Percentiles rank a stretch among this genome's conserved stretches.
These are phyloP conservation scores for Andrena praecox DNA, from an alignment of 2,888 invertebrate species.

Conservation along the genomic window DNA sequence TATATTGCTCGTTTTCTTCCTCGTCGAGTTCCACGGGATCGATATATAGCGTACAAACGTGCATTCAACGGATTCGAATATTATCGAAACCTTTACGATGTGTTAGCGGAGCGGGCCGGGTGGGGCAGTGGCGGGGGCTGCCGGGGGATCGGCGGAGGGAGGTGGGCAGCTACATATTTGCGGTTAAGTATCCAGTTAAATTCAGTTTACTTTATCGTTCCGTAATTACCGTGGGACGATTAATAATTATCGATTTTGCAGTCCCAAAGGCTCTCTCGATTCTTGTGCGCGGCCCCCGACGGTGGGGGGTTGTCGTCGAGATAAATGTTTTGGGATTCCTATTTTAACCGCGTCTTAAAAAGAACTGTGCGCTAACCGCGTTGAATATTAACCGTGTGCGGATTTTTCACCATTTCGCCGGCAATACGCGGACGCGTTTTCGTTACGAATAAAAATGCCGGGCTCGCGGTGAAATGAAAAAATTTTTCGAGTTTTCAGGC, in stretches of 20 bases:
- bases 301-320: not conserved
- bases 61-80: slow-evolving; percentile 61
- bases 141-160: not conserved
- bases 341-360: not conserved
- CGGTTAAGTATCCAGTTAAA: slow-evolving; percentile 38
- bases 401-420: slow-evolving; percentile 31
- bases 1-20: slow-evolving; percentile 67
- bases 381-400: slow-evolving; percentile 23
- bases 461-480: slow-evolving; percentile 32
- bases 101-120: slow-evolving; percentile 22
- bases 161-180: slow-evolving; percentile 47
- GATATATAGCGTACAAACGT: slow-evolving; percentile 45
- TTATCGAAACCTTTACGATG: slow-evolving; percentile 60
- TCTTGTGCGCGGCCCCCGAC: not conserved
- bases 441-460: slow-evolving; percentile 55
- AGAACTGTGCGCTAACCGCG: slow-evolving; percentile 3
- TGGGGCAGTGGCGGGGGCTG: not conserved
- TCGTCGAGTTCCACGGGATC: slow-evolving; percentile 48
- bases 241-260: slow-evolving; percentile 28
- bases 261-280: not conserved
- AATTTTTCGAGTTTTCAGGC: slow-evolving; percentile 16
- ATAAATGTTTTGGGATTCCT: not conserved
- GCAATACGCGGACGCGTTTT: slow-evolving; percentile 44
- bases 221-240: slow-evolving; percentile 25
- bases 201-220: slow-evolving; percentile 38